A percentile compares a stretch with the other conserved stretches of the same genome.
phyloP scores from a whole-genome alignment of 2,113 vertebrate genomes.

The Pterophyllum scalare region DNA sequence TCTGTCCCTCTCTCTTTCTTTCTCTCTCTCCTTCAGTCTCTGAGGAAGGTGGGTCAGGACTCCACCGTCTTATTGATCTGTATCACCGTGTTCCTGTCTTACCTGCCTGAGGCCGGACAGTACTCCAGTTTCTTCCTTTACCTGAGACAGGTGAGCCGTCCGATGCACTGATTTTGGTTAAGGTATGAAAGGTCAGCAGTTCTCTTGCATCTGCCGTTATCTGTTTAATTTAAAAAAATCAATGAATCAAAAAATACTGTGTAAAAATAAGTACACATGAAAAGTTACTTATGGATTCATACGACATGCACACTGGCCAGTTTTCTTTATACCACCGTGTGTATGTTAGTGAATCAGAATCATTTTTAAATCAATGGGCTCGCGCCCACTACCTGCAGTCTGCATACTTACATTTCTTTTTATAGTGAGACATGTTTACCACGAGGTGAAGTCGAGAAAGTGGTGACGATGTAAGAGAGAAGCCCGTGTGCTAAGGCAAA shows the following conservation, averaged over 20 bases:
- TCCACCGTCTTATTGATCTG: slow-evolving; percentile 88
- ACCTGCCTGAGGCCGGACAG: slow-evolving; percentile 94
- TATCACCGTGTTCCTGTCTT: slow-evolving; percentile 94
- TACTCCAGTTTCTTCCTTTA: slow-evolving; percentile 99
- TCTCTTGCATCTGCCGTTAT: background rate
- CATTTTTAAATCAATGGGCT: background rate
- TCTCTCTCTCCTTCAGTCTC: slow-evolving; percentile 80
- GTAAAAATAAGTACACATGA: background rate
- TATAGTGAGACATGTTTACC: background rate
- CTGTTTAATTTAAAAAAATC: too few species aligned
- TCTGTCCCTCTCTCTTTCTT: slow-evolving; percentile 20
- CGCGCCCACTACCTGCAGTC: background rate
- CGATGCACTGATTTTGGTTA: background rate
- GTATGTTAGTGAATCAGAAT: background rate
- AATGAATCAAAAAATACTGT: background rate
- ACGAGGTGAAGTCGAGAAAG: background rate
- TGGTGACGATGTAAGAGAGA: background rate
- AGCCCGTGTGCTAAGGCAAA: background rate
- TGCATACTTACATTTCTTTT: background rate
- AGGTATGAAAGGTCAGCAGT: background rate
- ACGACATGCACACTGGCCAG: background rate
- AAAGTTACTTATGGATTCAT: background rate
- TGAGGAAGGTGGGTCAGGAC: slow-evolving; percentile 95
- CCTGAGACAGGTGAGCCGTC: slow-evolving; percentile 87
- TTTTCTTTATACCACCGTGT: background rate